Conservation (phyloP, 2,113 vertebrate genomes). For the Sciurus niger region DNA sequence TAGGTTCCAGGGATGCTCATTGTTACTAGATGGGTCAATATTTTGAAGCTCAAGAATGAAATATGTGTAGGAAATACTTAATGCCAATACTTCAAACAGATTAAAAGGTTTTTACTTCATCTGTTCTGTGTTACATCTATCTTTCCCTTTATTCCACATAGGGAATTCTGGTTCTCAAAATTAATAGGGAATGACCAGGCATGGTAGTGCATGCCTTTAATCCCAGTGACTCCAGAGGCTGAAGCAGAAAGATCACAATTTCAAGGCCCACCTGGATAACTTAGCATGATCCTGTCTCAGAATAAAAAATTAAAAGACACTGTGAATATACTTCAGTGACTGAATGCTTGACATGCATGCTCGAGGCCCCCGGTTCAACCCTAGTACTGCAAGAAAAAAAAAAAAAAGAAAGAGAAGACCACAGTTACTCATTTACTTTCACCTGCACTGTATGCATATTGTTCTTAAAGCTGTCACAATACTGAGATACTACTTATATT, state of each 20-base stretch:
- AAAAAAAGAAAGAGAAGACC: not conserved
- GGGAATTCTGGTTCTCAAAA: not conserved
- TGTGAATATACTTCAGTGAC: too few relatives aligned
- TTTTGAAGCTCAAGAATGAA: not conserved
- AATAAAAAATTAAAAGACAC: too few relatives aligned
- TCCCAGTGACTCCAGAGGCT: too few relatives aligned
- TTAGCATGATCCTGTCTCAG: too few relatives aligned
- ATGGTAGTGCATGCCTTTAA: too few relatives aligned
- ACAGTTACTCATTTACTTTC: not conserved
- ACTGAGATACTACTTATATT: not conserved
- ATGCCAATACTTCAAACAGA: not conserved
- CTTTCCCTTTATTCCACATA: not conserved
- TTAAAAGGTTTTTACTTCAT: conserved; percentile 22
- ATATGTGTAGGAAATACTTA: not conserved
- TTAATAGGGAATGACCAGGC: not conserved
- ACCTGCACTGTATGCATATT: not conserved
- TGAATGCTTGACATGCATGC: too few relatives aligned
- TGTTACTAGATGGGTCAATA: not conserved
- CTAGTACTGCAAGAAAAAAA: too few relatives aligned
- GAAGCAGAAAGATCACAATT: too few relatives aligned
- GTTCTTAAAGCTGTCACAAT: not conserved
- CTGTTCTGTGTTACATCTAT: not conserved
- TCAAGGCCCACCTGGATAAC: too few relatives aligned
- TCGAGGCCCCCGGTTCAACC: too few relatives aligned
- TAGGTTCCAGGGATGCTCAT: not conserved